These are phyloP conservation scores for Doryteuthis pealeii DNA, from an alignment of 1,140 invertebrate genomes.

Conservation along the genomic window DNA sequence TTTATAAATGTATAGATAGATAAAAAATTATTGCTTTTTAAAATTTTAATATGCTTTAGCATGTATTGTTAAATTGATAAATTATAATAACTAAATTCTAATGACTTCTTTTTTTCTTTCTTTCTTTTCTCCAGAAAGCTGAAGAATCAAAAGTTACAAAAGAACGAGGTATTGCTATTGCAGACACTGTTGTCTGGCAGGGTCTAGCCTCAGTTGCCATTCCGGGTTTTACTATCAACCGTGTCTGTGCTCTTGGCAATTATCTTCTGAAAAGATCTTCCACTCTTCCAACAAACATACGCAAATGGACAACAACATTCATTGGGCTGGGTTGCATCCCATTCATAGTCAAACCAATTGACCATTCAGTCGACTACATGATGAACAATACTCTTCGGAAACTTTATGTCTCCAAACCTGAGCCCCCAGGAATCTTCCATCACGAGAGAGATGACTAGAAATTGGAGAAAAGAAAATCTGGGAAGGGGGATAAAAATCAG, in stretches of 20 bases:
- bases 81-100: no score
- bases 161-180: slow-evolving; percentile 63
- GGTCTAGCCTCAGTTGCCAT: slow-evolving; percentile 87
- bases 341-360: slow-evolving; percentile 91
- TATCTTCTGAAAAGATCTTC: slow-evolving; percentile 63
- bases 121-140: slow-evolving; percentile 35
- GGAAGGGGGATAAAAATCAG: no score
- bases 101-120: no score
- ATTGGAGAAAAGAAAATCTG: background rate
- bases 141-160: slow-evolving; percentile 25
- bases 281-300: slow-evolving; percentile 61
- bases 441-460: slow-evolving; percentile 18
- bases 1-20: no score
- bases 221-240: slow-evolving; percentile 90
- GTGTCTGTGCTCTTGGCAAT: slow-evolving; percentile 72
- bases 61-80: no score
- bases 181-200: slow-evolving; percentile 90
- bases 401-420: slow-evolving; percentile 29
- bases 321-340: slow-evolving; percentile 85
- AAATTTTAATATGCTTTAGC: no score
- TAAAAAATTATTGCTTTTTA: no score
- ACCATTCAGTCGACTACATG: slow-evolving; percentile 73
- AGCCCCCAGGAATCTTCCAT: slow-evolving; percentile 9
- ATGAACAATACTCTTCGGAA: slow-evolving; percentile 74
- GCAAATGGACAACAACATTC: slow-evolving; percentile 73